These are phyloP conservation scores for Scopus umbretta DNA, from an alignment of 2,113 vertebrate genomes.

Conservation along the genomic window DNA sequence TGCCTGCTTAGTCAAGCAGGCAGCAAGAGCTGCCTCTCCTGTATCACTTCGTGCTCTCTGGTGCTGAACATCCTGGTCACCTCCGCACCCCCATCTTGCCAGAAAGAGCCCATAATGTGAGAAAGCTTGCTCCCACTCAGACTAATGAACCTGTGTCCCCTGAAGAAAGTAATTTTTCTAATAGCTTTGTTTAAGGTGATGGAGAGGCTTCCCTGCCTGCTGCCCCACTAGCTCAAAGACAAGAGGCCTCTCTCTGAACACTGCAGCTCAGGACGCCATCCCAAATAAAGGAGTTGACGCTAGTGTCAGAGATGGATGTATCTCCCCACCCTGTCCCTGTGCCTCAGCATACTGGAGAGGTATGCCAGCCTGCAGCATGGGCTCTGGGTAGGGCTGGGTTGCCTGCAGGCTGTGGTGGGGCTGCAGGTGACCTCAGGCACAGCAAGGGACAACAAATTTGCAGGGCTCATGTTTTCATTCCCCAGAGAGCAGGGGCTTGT, in stretches of 20 bases:
- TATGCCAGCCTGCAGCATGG: background rate
- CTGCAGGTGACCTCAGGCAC: background rate
- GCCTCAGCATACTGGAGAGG: background rate
- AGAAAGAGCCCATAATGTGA: background rate
- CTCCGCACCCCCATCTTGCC: background rate
- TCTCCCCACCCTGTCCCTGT: background rate
- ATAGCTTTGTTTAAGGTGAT: background rate
- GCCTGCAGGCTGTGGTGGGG: background rate
- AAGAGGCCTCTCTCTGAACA: background rate
- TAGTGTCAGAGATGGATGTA: fast-evolving
- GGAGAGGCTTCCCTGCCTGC: background rate
- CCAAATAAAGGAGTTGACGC: background rate
- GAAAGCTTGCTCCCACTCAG: background rate
- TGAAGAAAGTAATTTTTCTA: background rate
- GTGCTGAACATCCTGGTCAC: background rate
- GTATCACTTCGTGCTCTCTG: background rate
- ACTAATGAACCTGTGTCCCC: background rate
- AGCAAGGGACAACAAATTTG: background rate
- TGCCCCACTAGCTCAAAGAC: background rate
- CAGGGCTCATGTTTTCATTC: background rate
- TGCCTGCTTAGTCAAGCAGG: background rate
- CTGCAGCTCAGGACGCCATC: background rate
- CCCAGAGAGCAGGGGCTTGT: background rate
- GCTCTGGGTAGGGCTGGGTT: background rate
- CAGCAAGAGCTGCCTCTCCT: background rate